Evolutionary conservation across 2,888 invertebrate species (phyloP).

Genomic region (Drosophila ochracea): DNA sequence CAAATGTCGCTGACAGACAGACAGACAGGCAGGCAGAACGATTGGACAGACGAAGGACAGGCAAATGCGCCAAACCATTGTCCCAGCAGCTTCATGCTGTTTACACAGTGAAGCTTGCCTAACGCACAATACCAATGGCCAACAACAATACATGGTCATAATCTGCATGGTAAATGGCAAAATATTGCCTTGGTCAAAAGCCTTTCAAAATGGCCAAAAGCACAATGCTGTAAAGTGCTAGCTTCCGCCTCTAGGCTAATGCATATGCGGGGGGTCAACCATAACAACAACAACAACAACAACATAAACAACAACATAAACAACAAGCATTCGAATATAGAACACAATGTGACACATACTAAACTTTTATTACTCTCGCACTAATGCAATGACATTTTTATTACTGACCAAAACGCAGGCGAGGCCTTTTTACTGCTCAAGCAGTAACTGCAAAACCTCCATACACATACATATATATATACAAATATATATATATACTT

Average conservation of each 20-base stretch:
- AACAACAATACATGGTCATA: slow-evolving; percentile 26
- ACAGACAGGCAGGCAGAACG: slow-evolving; percentile 17
- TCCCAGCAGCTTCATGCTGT: slow-evolving; percentile 16
- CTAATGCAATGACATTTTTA: slow-evolving; percentile 79
- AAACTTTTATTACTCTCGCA: slow-evolving; percentile 72
- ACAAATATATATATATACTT: too few species aligned
- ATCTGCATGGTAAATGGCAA: slow-evolving; percentile 66
- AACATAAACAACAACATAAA: slow-evolving; percentile 5
- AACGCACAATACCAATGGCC: slow-evolving; percentile 14
- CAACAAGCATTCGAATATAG: slow-evolving; percentile 34
- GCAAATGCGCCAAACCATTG: slow-evolving; percentile 38
- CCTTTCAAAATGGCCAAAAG: slow-evolving; percentile 40
- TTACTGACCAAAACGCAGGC: slow-evolving; percentile 66
- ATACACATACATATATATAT: slow-evolving; percentile 1
- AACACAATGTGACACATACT: slow-evolving; percentile 76
- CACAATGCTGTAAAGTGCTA: slow-evolving; percentile 66
- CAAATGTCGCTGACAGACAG: slow-evolving; percentile 61
- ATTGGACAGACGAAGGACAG: slow-evolving; percentile 29
- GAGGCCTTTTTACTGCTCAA: slow-evolving; percentile 62
- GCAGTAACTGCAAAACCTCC: slow-evolving; percentile 17
- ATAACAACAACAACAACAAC: neutral
- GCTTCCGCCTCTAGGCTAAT: slow-evolving; percentile 73
- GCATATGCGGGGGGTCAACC: slow-evolving; percentile 40
- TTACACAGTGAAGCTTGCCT: slow-evolving; percentile 34
- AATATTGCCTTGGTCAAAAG: slow-evolving; percentile 49